Percentiles rank a stretch among this genome's conserved stretches.
These are phyloP conservation scores for Syngnathus rostellatus DNA, from an alignment of 2,797 vertebrate species.

Conservation along the genomic window DNA sequence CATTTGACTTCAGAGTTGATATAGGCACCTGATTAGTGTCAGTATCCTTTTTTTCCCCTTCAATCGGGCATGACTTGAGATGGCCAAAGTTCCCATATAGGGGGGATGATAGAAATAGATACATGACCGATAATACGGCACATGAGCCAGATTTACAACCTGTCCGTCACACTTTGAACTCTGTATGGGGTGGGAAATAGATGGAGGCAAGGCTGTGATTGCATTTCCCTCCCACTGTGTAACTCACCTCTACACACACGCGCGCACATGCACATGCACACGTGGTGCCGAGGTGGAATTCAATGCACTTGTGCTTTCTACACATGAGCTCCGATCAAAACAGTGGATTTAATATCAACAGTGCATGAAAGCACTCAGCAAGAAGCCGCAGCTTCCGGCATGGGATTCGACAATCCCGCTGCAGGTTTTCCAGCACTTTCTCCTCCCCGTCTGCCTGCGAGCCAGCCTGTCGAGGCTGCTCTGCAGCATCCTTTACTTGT, in stretches of 20 bases:
- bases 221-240: background rate
- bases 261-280: slow-evolving; percentile 6
- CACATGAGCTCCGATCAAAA: slow-evolving; percentile 3
- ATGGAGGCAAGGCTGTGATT: slow-evolving; percentile 5
- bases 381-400: slow-evolving; percentile 33
- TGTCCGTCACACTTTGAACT: slow-evolving; percentile 3
- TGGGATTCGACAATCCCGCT: slow-evolving; percentile 27
- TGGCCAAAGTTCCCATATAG: background rate
- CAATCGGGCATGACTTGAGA: too few species aligned
- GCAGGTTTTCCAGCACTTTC: slow-evolving; percentile 55
- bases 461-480: slow-evolving; percentile 22
- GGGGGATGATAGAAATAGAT: background rate
- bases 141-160: background rate
- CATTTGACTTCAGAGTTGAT: too few species aligned
- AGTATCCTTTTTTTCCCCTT: too few species aligned
- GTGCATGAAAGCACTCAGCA: slow-evolving; percentile 11
- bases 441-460: slow-evolving; percentile 28
- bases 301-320: background rate
- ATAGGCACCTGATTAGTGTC: too few species aligned
- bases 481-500: slow-evolving; percentile 55
- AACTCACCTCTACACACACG: background rate
- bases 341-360: slow-evolving; percentile 8
- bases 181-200: background rate
- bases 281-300: background rate
- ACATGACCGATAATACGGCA: background rate